Conservation (phyloP, 1,140 invertebrate genomes). For the Neuroterus valhalla region DNA sequence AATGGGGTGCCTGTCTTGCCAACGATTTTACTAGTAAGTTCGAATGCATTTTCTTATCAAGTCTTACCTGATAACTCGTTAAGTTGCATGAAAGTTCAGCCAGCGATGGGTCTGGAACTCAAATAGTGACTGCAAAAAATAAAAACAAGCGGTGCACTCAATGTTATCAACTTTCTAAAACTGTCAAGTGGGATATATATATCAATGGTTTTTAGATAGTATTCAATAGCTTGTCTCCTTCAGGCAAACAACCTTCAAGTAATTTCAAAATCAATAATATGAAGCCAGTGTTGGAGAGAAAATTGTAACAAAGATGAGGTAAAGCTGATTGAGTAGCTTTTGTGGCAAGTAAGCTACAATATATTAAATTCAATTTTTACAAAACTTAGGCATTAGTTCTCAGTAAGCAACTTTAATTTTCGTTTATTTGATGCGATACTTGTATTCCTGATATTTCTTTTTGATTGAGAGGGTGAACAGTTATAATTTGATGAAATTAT, state of each 20-base stretch:
- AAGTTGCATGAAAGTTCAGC: neutral
- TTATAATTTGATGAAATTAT: no score
- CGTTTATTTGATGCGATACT: no score
- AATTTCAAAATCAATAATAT: neutral
- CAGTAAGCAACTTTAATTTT: no score
- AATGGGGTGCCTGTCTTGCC: slow-evolving; percentile 89
- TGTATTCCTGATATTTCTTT: no score
- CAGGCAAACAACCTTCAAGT: neutral
- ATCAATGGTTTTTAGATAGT: slow-evolving; percentile 5
- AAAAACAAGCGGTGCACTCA: neutral
- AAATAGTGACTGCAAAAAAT: neutral
- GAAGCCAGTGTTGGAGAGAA: neutral
- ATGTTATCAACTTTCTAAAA: slow-evolving; percentile 19
- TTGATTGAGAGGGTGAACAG: no score
- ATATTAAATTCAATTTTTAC: no score
- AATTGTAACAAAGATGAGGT: no score
- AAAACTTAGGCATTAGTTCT: no score
- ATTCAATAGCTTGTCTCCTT: neutral
- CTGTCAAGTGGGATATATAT: neutral
- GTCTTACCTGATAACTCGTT: neutral
- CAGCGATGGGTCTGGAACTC: neutral
- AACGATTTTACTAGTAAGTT: slow-evolving; percentile 79
- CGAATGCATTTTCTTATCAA: neutral
- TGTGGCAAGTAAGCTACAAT: no score
- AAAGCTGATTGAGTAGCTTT: no score